These are phyloP conservation scores for Etheostoma cragini DNA, from an alignment of 2,113 vertebrate species.

Conservation along the genomic window DNA sequence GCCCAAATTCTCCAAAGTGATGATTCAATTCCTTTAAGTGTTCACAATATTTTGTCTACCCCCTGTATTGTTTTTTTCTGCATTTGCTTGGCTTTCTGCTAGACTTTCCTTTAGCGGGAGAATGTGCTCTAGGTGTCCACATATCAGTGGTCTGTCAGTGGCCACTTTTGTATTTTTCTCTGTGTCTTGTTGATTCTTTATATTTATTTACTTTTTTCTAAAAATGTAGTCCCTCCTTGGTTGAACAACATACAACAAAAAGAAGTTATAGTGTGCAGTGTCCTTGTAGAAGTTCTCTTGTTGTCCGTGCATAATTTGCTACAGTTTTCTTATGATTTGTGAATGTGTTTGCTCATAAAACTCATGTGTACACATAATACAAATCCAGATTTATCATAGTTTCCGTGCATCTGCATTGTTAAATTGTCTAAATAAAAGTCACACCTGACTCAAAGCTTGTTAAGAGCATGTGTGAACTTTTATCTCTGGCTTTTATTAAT, in stretches of 20 bases:
- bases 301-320: neutral
- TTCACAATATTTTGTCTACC: neutral
- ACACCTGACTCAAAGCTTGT: conserved; percentile 10
- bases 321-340: conserved; percentile 16
- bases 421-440: conserved; percentile 26
- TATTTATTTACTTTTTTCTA: neutral
- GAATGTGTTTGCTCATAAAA: conserved; percentile 21
- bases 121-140: neutral
- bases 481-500: conserved; percentile 10
- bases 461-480: conserved; percentile 27
- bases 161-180: neutral
- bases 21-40: neutral
- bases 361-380: neutral
- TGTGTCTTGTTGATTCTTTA: neutral
- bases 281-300: neutral
- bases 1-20: neutral
- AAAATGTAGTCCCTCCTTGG: neutral
- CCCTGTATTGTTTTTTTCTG: neutral
- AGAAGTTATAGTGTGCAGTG: neutral
- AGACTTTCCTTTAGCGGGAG: neutral
- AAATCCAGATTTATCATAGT: conserved; percentile 1
- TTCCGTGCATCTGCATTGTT: conserved; percentile 18
- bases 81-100: neutral
- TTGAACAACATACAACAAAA: neutral
- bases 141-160: neutral